These are phyloP conservation scores for Andrena haemorrhoa DNA, from an alignment of 2,888 invertebrate species.

Conservation along the genomic window DNA sequence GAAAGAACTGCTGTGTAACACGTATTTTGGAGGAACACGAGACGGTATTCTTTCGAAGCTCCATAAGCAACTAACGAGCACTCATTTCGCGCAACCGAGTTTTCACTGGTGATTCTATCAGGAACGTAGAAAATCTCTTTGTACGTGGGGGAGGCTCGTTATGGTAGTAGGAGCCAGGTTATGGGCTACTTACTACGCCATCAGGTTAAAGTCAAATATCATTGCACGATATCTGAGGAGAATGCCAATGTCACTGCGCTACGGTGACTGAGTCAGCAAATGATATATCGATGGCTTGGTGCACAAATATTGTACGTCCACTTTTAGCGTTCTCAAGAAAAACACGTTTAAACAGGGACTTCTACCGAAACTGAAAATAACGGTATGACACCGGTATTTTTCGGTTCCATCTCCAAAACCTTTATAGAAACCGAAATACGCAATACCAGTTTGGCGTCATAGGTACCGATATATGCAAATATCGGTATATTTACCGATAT, in stretches of 20 bases:
- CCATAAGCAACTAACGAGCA: slow-evolving; percentile 68
- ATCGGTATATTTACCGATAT: too few species aligned
- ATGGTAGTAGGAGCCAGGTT: slow-evolving; percentile 79
- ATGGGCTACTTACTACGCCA: slow-evolving; percentile 81
- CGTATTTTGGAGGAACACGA: slow-evolving; percentile 5
- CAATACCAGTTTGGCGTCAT: too few species aligned
- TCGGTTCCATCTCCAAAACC: too few species aligned
- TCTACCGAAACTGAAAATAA: too few species aligned
- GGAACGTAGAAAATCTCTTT: slow-evolving; percentile 78
- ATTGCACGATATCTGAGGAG: slow-evolving; percentile 36
- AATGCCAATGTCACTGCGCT: slow-evolving; percentile 54
- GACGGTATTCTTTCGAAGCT: slow-evolving; percentile 70
- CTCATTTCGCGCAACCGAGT: slow-evolving; percentile 68
- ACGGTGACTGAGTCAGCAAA: slow-evolving; percentile 41
- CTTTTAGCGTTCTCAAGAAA: too few species aligned
- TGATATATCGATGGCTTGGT: slow-evolving; percentile 3
- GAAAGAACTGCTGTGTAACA: neutral
- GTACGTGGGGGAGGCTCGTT: slow-evolving; percentile 77
- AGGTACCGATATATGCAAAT: too few species aligned
- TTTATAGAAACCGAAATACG: too few species aligned
- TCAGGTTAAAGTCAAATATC: slow-evolving; percentile 58
- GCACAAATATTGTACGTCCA: too few species aligned
- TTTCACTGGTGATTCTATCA: slow-evolving; percentile 80
- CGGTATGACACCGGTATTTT: too few species aligned
- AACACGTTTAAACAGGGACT: too few species aligned